A percentile compares a stretch with the other conserved stretches of the same genome.
Evolutionary conservation across 2,797 vertebrate genomes (phyloP).

Genomic region (Dipus sagitta): DNA sequence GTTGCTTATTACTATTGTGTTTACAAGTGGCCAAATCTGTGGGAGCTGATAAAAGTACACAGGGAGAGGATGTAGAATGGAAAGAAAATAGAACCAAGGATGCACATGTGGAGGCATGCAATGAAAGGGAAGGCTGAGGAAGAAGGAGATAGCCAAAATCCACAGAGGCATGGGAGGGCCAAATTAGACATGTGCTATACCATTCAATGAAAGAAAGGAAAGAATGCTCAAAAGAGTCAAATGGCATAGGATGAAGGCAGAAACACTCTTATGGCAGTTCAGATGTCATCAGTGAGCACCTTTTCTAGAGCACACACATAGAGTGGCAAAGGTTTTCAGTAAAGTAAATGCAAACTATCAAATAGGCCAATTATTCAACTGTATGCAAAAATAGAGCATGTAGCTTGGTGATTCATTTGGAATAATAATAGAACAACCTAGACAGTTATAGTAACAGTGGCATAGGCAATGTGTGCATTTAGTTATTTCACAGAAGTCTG

Average conservation of each 20-base stretch:
- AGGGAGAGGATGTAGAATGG: background rate
- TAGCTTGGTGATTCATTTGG: constrained; percentile 31
- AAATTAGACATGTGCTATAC: background rate
- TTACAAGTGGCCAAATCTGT: background rate
- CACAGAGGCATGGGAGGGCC: background rate
- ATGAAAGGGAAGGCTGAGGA: background rate
- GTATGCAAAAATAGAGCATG: too few species aligned
- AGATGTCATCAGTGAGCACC: constrained; percentile 2
- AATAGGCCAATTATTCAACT: too few species aligned
- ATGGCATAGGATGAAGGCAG: constrained; percentile 15
- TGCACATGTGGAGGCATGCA: background rate
- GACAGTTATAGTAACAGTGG: constrained; percentile 4
- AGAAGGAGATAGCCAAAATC: constrained; percentile 25
- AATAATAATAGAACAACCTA: constrained; percentile 25
- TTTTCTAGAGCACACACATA: constrained; percentile 44
- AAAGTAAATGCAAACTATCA: too few species aligned
- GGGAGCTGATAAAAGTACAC: constrained; percentile 17
- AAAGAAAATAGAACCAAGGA: constrained; percentile 32
- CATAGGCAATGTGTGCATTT: background rate
- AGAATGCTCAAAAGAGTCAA: background rate
- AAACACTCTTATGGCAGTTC: constrained; percentile 31
- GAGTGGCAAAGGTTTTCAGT: background rate
- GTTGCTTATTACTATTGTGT: background rate
- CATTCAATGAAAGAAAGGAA: background rate
- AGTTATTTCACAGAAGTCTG: constrained; percentile 41